A percentile compares a stretch with the other conserved stretches of the same genome.
phyloP scores from a whole-genome alignment of 2,888 invertebrate species.

The Epistrophe eligans region DNA sequence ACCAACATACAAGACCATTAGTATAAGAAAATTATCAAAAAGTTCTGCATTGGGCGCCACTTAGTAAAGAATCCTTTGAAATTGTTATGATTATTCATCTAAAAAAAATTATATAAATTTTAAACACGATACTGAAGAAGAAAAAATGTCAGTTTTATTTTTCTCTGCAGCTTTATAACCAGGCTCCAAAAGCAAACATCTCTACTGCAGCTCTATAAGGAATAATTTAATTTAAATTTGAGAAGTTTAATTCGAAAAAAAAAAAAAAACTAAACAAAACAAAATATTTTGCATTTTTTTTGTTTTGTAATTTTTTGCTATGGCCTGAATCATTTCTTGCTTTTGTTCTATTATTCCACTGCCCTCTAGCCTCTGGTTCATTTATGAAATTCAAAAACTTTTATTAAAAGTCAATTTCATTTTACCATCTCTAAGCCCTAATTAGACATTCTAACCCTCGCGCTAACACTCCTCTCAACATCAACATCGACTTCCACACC shows the following conservation, averaged over 20 bases:
- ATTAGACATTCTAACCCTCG: conserved; percentile 30
- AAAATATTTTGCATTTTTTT: neutral
- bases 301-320: neutral
- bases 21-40: neutral
- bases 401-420: conserved; percentile 42
- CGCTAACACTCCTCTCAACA: too few relatives aligned
- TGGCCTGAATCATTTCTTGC: neutral
- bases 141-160: neutral
- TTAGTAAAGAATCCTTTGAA: neutral
- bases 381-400: conserved; percentile 33
- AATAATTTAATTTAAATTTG: neutral
- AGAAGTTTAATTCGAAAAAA: neutral
- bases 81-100: neutral
- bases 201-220: neutral
- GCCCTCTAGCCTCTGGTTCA: conserved; percentile 39
- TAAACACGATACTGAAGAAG: neutral
- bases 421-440: conserved; percentile 27
- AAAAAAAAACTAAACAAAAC: neutral
- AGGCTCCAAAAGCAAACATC: neutral
- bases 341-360: conserved; percentile 41
- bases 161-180: neutral
- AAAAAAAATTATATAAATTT: neutral
- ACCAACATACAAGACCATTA: too few relatives aligned
- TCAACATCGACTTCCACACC: neutral
- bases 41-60: conserved; percentile 9